A percentile compares a stretch with the other conserved stretches of the same genome.
phyloP scores from a whole-genome alignment of 2,113 vertebrate genomes.

The Nesoenas mayeri region DNA sequence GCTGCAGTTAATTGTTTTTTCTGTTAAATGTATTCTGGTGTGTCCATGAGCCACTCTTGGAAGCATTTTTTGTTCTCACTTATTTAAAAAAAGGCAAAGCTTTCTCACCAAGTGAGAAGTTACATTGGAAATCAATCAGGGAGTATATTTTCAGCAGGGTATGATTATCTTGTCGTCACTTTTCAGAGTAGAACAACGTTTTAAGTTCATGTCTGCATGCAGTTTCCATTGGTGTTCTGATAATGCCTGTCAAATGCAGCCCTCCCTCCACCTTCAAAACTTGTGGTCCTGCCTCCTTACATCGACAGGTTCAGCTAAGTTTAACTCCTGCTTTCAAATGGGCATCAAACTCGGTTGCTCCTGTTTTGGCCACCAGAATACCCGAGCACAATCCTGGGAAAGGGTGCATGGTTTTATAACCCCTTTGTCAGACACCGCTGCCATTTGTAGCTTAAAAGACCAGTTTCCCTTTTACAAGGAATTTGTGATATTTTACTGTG shows the following conservation, averaged over 20 bases:
- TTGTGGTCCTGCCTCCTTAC: slow-evolving; percentile 42
- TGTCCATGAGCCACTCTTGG: not conserved
- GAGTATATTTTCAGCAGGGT: not conserved
- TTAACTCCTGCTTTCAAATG: slow-evolving; percentile 35
- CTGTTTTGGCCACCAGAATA: not conserved
- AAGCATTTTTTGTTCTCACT: not conserved
- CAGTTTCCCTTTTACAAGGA: slow-evolving; percentile 20
- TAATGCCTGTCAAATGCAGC: slow-evolving; percentile 66
- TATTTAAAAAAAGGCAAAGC: not conserved
- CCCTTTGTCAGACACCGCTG: slow-evolving; percentile 68
- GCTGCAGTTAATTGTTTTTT: not conserved
- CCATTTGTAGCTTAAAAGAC: slow-evolving; percentile 42
- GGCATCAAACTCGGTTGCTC: slow-evolving; percentile 23
- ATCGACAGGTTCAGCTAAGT: slow-evolving; percentile 59
- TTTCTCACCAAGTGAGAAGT: not conserved
- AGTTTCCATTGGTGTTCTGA: slow-evolving; percentile 42
- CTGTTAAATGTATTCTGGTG: not conserved
- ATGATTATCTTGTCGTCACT: not conserved
- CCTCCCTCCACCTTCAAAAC: slow-evolving; percentile 40
- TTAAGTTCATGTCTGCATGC: slow-evolving; percentile 50
- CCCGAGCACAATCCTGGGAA: slow-evolving; percentile 37
- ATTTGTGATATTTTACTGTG: not conserved
- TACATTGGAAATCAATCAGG: not conserved
- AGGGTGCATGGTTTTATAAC: slow-evolving; percentile 67
- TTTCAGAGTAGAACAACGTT: slow-evolving; percentile 63